Conservation (phyloP, 2,113 vertebrate genomes). For the Oncorhynchus tshawytscha region DNA sequence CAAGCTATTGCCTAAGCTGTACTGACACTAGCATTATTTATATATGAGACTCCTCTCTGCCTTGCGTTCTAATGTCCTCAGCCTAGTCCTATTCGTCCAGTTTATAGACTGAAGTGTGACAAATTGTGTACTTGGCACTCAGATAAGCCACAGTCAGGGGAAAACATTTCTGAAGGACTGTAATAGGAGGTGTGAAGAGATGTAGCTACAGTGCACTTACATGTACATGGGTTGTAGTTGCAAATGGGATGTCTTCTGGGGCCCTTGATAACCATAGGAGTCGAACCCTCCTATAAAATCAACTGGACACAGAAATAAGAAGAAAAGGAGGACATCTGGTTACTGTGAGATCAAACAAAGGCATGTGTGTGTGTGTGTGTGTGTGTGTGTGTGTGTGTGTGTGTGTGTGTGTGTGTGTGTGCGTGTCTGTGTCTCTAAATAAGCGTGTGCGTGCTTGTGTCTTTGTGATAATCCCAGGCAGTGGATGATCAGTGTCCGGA, state of each 20-base stretch:
- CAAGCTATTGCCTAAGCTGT: conserved; percentile 15
- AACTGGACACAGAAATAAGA: conserved; percentile 75
- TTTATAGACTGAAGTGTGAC: too few relatives aligned
- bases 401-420: conserved; percentile 2
- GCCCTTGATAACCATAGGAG: conserved; percentile 98
- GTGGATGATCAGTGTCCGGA: conserved; percentile 9
- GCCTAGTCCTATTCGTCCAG: too few relatives aligned
- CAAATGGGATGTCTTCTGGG: conserved; percentile 98
- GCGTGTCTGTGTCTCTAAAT: neutral
- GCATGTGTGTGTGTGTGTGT: neutral
- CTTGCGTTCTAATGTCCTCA: too few relatives aligned
- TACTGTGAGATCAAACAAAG: neutral
- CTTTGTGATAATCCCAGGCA: conserved; percentile 20
- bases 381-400: neutral
- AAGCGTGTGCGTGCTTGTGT: conserved; percentile 11
- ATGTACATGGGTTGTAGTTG: conserved; percentile 99
- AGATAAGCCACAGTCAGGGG: neutral
- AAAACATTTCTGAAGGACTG: neutral
- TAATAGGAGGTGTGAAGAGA: conserved; percentile 23
- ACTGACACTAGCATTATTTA: conserved; percentile 25
- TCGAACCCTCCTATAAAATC: conserved; percentile 99
- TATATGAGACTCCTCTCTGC: conserved; percentile 17
- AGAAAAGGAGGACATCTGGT: conserved; percentile 29
- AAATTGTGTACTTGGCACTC: too few relatives aligned
- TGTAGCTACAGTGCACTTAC: conserved; percentile 79